Percentiles rank a stretch among this genome's conserved stretches.
phyloP scores from a whole-genome alignment of 2,888 invertebrate genomes.

The Nebria salina region DNA sequence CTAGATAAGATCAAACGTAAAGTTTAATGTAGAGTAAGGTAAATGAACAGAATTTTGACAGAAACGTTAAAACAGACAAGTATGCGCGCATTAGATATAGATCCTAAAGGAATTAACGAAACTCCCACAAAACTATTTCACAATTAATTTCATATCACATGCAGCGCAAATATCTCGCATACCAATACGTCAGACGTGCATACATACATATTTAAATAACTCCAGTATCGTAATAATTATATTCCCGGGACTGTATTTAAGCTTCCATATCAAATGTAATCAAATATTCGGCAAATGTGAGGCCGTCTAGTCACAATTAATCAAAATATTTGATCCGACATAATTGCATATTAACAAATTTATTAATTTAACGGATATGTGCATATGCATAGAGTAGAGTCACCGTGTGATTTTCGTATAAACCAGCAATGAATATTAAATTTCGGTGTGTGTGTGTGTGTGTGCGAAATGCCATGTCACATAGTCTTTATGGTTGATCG shows the following conservation, averaged over 20 bases:
- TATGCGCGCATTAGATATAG: too few species aligned
- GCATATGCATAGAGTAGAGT: conserved; percentile 15
- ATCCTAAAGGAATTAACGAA: too few species aligned
- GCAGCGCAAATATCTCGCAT: neutral
- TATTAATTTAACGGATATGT: conserved; percentile 40
- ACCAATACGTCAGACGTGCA: neutral
- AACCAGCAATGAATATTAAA: conserved; percentile 43
- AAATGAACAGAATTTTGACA: too few species aligned
- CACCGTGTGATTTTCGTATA: conserved; percentile 13
- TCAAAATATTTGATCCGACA: conserved; percentile 25
- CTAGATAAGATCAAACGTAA: too few species aligned
- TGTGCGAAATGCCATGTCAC: conserved; percentile 2
- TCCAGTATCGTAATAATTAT: neutral
- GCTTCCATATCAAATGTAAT: neutral
- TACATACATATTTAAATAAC: neutral
- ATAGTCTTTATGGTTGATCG: neutral
- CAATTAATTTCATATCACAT: too few species aligned
- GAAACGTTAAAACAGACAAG: too few species aligned
- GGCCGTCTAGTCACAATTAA: neutral
- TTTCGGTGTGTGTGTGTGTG: conserved; percentile 17
- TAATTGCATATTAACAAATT: conserved; percentile 44
- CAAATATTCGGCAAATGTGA: conserved; percentile 2
- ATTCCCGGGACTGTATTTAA: neutral
- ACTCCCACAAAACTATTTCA: too few species aligned
- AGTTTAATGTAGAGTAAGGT: too few species aligned